Base-by-base conservation (phyloP, 2,113 vertebrate genomes). In the Vidua chalybeata region DNA sequence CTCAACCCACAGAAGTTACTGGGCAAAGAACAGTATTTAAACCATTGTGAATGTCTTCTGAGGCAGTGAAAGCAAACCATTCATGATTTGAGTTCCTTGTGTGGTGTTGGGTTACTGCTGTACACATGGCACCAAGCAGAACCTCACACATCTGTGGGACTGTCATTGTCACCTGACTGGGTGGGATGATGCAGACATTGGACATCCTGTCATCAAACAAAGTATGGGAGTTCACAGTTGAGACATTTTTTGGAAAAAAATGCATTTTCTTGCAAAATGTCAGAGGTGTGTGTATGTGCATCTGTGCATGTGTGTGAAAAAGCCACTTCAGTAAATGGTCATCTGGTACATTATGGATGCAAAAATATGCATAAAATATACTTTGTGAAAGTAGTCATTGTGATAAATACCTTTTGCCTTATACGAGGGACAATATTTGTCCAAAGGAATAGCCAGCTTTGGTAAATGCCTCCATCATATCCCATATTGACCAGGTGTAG, bases 101-200 rank as follows among this genome's bases (percentile, higher is more conserved):
- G 84, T 66, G 56, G 26, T 55, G 8, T 41, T 24, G 48, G 61
- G 43, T 85, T 16, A 7, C 48, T 35, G n/a, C 45, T 37, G 41
- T 27, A 33, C 9, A 0, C 74, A 23, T 3, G 15, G 43, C 18
- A 15, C 52, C 0, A 0, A 21, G 46, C 15, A 10, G 73, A 67
- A 19, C 58, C 59, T 80, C 41, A 2, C 23, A 0, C 2, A 2
- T 45, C 37, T 62, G 39, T 41, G 41, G 68, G 23, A 28, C 46
- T 6, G 1, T 26, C 54, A 0, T 2, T 21, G 1, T 37, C n/a
- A 30, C 59, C 27, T 85, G 64, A 10, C 49, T 37, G 45, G 6
- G 1, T 13, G 45, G 67, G 24, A 7, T 56, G 37, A 12, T 39
- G 68, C 6, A 39, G 61, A 33, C 58, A 4, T 4, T 33, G 46